Evolutionary conservation across 37 sponge, comb jelly and placozoan species (phyloP).

Genomic region (Tethya wilhelma): DNA sequence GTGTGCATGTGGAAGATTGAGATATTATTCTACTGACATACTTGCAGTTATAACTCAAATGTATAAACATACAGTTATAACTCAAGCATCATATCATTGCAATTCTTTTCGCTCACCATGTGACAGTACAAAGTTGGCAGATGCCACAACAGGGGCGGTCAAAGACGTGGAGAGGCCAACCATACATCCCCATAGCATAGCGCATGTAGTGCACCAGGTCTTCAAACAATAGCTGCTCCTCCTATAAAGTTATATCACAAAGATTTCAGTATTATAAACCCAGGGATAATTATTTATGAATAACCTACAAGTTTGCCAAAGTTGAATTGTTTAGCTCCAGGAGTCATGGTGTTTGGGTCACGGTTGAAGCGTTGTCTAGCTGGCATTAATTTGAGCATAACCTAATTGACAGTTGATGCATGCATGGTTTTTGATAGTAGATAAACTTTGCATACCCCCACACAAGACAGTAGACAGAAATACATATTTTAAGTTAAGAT

Average conservation of each 20-base stretch:
- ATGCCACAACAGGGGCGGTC: slow-evolving; percentile 41
- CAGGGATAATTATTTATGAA: neutral
- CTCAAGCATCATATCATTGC: neutral
- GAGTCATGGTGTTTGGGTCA: neutral
- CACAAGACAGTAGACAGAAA: too few species aligned
- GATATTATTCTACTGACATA: too few species aligned
- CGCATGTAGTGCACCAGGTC: slow-evolving; percentile 51
- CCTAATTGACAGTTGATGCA: too few species aligned
- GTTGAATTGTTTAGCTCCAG: neutral
- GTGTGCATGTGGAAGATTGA: neutral
- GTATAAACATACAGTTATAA: too few species aligned
- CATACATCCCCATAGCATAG: slow-evolving; percentile 66
- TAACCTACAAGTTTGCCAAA: neutral
- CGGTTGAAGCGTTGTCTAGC: too few species aligned
- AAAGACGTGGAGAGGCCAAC: slow-evolving; percentile 68
- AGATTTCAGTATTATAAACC: neutral
- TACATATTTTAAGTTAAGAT: too few species aligned
- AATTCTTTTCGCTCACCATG: slow-evolving; percentile 1
- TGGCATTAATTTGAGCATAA: too few species aligned
- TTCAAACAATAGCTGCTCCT: slow-evolving; percentile 16
- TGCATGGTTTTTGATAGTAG: too few species aligned
- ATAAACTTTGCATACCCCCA: too few species aligned
- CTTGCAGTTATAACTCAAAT: neutral
- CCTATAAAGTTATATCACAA: neutral
- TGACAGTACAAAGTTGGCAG: slow-evolving; percentile 27